Base-by-base conservation (phyloP, 2,888 invertebrate genomes). In the Notocelia uddmanniana region DNA sequence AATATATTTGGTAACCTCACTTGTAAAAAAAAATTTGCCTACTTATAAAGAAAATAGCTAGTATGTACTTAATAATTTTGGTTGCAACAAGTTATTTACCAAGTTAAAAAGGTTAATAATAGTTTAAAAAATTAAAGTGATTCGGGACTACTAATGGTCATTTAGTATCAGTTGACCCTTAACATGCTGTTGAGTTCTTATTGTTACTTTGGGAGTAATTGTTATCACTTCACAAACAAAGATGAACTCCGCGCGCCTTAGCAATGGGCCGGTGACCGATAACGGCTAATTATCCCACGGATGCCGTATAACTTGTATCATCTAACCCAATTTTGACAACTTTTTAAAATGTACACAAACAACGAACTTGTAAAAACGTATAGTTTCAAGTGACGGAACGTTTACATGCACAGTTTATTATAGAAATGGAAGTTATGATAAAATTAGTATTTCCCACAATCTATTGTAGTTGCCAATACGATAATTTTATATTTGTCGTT, bases 251-350 rank as follows among this genome's bases (percentile, higher is more conserved):
- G 63, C 63, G 41, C 19, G 59, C 69, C 60, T 70, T 31, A 69
- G 67, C 70, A 71, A 70, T 62, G 66, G 71, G 71, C 45, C 68
- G 37, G 5, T 64, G 74, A 50, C 68, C 70, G 74, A 74, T 74
- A 74, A 59, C 75, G 72, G 5, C 18, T 68, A 69, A 68, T 59
- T 67, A 59, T 66, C 66, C 67, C 69, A 52, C 64, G 58, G 45
- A 52, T 64, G 63, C 45, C 11, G 2, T 45, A n/a, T 45, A 2
- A 55, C 26, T 13, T 41, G 62, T 63, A 58, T 59, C 60, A 26
- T 45, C 54, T 66, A 34, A 45, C 59, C 70, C 54, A 54, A 11
- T 45, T 64, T 50, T 50, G 13, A 9, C n/a, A 19, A 52, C 50
- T 26, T 45, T 34, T 31, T 19, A 6, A 34, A 13, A 58, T 21